phyloP scores from a whole-genome alignment of 2,113 vertebrate genomes.

The Guaruba guarouba region DNA sequence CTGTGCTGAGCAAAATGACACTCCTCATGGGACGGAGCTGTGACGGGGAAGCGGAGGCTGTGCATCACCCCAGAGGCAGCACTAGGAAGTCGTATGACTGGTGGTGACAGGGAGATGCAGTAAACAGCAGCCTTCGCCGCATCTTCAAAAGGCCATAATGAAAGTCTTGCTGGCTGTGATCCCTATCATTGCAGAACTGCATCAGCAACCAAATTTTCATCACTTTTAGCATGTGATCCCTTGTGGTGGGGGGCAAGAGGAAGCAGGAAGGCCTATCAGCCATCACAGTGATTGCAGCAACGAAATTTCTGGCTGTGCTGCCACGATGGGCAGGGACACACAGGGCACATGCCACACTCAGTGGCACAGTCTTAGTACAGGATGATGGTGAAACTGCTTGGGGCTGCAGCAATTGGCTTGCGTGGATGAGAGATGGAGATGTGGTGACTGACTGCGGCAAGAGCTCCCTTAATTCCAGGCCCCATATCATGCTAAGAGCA shows the following conservation, averaged over 20 bases:
- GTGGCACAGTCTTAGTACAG: not conserved
- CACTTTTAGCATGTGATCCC: not conserved
- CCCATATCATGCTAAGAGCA: not conserved
- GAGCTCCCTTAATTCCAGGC: not conserved
- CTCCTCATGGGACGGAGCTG: fast-evolving
- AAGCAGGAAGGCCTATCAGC: not conserved
- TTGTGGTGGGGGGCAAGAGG: not conserved
- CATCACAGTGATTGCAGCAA: not conserved
- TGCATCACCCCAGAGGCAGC: not conserved
- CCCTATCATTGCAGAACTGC: not conserved
- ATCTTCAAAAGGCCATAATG: not conserved
- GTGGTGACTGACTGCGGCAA: not conserved
- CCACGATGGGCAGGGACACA: not conserved
- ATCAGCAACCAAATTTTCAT: not conserved
- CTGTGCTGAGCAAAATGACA: not conserved
- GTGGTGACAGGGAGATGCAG: not conserved
- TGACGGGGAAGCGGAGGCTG: not conserved
- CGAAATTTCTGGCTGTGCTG: not conserved
- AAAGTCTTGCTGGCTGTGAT: not conserved
- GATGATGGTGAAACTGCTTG: not conserved
- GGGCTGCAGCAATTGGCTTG: not conserved
- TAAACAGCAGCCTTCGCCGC: not conserved
- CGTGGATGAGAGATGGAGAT: not conserved
- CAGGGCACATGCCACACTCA: not conserved
- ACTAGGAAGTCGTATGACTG: not conserved